These are phyloP conservation scores for Drosophila ananassae DNA, from an alignment of 1,140 invertebrate species.

Conservation along the genomic window DNA sequence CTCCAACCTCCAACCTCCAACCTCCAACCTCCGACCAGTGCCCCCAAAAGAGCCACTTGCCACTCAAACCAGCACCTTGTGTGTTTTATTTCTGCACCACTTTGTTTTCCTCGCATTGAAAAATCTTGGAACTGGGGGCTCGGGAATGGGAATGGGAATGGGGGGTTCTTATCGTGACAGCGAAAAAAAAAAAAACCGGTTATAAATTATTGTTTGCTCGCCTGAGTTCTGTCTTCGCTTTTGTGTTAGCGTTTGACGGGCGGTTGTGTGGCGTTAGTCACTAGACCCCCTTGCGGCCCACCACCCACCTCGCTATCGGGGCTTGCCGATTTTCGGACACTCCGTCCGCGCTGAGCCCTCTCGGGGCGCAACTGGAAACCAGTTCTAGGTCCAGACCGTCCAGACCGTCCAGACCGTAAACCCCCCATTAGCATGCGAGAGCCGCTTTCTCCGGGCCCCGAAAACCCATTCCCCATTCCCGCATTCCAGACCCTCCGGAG, in stretches of 20 bases:
- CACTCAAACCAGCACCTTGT: background rate
- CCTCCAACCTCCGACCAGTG: too few relatives aligned
- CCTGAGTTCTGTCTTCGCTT: conserved; percentile 43
- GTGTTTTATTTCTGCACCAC: conserved; percentile 17
- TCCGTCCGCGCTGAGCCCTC: too few relatives aligned
- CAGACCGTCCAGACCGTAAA: too few relatives aligned
- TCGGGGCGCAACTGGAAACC: too few relatives aligned
- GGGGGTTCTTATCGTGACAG: conserved; percentile 55
- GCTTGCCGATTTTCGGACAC: background rate
- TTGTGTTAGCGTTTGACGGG: conserved; percentile 16
- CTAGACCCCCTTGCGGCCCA: conserved; percentile 10
- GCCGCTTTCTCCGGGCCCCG: too few relatives aligned
- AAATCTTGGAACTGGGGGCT: conserved; percentile 1
- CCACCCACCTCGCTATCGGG: background rate
- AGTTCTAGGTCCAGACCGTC: background rate
- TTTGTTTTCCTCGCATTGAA: conserved; percentile 36
- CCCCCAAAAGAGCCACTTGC: background rate
- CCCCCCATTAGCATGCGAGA: too few relatives aligned
- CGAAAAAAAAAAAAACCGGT: conserved; percentile 55
- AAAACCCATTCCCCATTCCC: too few relatives aligned
- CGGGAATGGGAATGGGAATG: background rate
- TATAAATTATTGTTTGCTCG: conserved; percentile 58
- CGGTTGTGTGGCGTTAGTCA: conserved; percentile 44
- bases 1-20: too few relatives aligned
- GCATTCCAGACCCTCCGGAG: background rate